Conservation (phyloP, 2,113 vertebrate genomes). For the Charadrius vociferus region DNA sequence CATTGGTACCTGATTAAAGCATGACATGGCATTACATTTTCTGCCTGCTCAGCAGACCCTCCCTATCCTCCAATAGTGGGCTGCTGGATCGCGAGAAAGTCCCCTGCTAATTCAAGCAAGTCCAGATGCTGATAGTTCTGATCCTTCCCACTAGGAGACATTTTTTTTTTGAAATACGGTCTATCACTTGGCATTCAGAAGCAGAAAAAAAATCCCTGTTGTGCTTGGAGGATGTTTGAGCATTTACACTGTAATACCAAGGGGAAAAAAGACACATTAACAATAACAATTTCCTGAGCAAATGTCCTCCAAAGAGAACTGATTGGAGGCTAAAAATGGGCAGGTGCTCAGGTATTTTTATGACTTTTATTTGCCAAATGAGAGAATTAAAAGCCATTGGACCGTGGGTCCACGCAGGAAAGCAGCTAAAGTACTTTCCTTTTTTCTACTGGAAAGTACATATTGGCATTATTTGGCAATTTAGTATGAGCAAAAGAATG, state of each 20-base stretch:
- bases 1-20: too few species aligned
- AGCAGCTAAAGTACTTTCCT: not conserved
- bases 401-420: not conserved
- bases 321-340: not conserved
- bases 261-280: not conserved
- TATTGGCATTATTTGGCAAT: not conserved
- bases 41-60: not conserved
- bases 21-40: fast-evolving
- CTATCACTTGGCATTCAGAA: not conserved
- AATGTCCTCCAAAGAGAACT: not conserved
- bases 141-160: not conserved
- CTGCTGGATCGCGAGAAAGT: not conserved
- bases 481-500: not conserved
- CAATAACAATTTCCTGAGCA: not conserved
- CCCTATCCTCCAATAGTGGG: not conserved
- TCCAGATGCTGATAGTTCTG: not conserved
- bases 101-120: not conserved
- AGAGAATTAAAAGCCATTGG: not conserved
- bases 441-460: not conserved
- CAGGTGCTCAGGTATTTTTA: not conserved
- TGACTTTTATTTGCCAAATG: not conserved
- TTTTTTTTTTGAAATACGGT: not conserved
- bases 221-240: not conserved
- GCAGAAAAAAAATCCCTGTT: not conserved
- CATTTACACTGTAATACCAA: not conserved